A percentile compares a stretch with the other conserved stretches of the same genome.
These are phyloP conservation scores for Notolabrus celidotus DNA, from an alignment of 2,797 vertebrate genomes.

Conservation along the genomic window DNA sequence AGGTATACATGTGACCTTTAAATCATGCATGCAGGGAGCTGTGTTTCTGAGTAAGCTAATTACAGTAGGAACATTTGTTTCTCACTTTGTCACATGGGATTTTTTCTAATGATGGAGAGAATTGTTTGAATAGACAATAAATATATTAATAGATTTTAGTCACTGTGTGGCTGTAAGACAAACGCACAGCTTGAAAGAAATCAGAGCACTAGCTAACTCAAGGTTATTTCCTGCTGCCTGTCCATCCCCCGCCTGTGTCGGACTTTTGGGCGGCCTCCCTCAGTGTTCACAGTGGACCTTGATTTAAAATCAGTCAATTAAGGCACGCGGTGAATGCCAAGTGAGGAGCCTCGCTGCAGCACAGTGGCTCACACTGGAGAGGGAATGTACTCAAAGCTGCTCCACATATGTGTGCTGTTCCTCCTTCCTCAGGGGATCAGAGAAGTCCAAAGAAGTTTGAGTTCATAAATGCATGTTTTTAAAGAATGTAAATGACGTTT, in stretches of 20 bases:
- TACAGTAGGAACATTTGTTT: neutral
- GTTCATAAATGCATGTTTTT: no score
- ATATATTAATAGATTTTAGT: no score
- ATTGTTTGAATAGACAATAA: no score
- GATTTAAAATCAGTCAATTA: slow-evolving; percentile 97
- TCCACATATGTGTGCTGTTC: neutral
- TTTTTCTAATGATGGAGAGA: no score
- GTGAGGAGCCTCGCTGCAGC: slow-evolving; percentile 74
- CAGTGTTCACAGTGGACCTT: slow-evolving; percentile 99
- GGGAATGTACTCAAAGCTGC: neutral
- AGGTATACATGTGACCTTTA: slow-evolving; percentile 40
- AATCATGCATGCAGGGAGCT: neutral
- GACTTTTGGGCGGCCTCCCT: slow-evolving; percentile 80
- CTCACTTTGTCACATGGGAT: neutral
- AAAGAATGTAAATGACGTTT: no score
- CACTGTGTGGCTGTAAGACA: no score
- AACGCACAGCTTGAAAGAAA: no score
- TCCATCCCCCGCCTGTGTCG: neutral
- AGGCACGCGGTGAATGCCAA: slow-evolving; percentile 99
- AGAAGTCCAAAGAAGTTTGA: no score
- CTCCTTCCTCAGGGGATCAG: no score
- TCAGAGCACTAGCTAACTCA: no score
- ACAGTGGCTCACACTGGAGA: neutral
- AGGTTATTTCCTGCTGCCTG: neutral
- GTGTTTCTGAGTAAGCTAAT: no score